phyloP scores from a whole-genome alignment of 2,888 invertebrate species.

The Ophion costatus region DNA sequence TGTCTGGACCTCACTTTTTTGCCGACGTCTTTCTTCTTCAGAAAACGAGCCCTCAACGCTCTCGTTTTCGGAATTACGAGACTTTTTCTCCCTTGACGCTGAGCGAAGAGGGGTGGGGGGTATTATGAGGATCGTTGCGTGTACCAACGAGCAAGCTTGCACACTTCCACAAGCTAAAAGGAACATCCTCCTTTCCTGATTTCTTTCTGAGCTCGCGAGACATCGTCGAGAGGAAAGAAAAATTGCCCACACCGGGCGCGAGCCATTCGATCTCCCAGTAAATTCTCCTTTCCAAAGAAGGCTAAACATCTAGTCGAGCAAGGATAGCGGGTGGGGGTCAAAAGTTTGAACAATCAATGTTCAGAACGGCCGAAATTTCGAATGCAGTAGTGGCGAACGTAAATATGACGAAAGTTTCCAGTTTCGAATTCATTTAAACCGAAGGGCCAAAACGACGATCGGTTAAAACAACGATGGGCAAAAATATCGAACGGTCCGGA shows the following conservation, averaged over 20 bases:
- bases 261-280: background rate
- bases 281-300: slow-evolving; percentile 33
- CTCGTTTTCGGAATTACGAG: slow-evolving; percentile 42
- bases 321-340: background rate
- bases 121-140: slow-evolving; percentile 47
- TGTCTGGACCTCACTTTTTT: slow-evolving; percentile 71
- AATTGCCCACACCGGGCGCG: slow-evolving; percentile 26
- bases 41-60: slow-evolving; percentile 28
- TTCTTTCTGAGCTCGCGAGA: background rate
- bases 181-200: background rate
- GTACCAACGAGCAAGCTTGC: slow-evolving; percentile 28
- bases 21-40: slow-evolving; percentile 18
- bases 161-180: background rate
- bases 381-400: too few species aligned
- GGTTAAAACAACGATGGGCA: too few species aligned
- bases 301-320: slow-evolving; percentile 4
- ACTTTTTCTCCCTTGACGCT: slow-evolving; percentile 17
- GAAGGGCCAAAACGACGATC: too few species aligned
- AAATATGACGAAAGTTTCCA: too few species aligned
- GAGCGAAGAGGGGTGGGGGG: background rate
- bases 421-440: too few species aligned
- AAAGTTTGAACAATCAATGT: too few species aligned
- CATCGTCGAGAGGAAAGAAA: slow-evolving; percentile 27
- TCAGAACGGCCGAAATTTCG: too few species aligned
- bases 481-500: too few species aligned